Evolutionary conservation across 1,140 invertebrate genomes (phyloP), one percentile per base, ranked within the genome.

Genomic region (Plutomurus gul): DNA sequence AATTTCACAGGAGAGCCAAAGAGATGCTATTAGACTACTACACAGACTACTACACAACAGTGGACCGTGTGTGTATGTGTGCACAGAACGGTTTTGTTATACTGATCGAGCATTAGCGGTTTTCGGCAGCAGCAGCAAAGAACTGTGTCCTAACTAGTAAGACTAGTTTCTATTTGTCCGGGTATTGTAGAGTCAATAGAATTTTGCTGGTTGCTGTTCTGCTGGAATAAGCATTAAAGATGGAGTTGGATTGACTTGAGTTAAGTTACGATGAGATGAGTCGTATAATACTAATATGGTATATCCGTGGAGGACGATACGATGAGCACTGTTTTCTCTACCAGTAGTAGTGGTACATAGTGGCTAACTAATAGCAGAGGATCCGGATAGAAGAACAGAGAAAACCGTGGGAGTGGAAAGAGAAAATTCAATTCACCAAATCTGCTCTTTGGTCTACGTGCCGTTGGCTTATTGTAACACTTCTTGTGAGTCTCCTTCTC

Each of bases 391-490:
- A n/a, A 2, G 18, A 33, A n/a, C 13, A 30, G n/a, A 43, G n/a
- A 30, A 65, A 65, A 33, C 56, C 22, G 25, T 65, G 56, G 56
- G 56, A 65, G 56, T 65, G 56, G 56, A 65, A 65, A 65, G 56
- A 65, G 56, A 65, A 65, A 65, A 65, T 65, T 65, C 56, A 65
- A 65, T 65, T 65, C 56, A 65, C 56, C 56, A 65, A 65, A 65
- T 65, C 56, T 65, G 56, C 56, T 65, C 56, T 65, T 65, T 65
- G 56, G 22, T 65, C 56, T 65, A 65, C 56, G 56, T 65, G 56
- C 56, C 56, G 27, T 65, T 30, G 56, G 56, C 56, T 65, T 65
- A 65, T 65, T 65, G 56, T 65, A 33, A 65, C 56, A 33, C 56
- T 65, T 65, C 27, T 33, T n/a, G 39, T 43, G 39, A 13, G 39